Evolutionary conservation across 2,888 invertebrate species (phyloP), one percentile per base, ranked within the genome.

Genomic region (Byasa hedistus): DNA sequence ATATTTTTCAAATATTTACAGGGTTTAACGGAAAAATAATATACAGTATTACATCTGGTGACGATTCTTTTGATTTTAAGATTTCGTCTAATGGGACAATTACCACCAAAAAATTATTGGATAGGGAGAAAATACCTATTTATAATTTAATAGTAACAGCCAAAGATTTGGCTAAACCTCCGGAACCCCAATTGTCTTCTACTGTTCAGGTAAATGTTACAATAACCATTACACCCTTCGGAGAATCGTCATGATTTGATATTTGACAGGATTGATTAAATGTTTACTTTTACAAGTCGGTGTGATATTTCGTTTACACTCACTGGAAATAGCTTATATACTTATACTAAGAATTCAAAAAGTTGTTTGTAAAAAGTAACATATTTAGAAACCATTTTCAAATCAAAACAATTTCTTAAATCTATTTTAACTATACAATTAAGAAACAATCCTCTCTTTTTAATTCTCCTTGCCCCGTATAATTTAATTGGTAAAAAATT

Each of bases 81-180:
- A 97, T 98, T 76, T 92, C 94, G 24, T 86, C 93, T 69, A 98
- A 97, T 83, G 98, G 98, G 59, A 97, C 96, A 21, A 95, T 98
- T 71, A 94, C 93, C 81, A 97, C 97, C 5, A 93, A 92, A 67
- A 94, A 93, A 72, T 80, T 86, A 56, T 92, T 99, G 77, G 98
- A 99, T 85, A 93, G 98, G 70, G 98, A 99, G 89, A 94, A 93
- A 54, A 93, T 95, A 71, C 94, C 95, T 19, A 92, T 94, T 32
- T 98, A 98, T 91, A 96, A 95, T 83, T 92, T 99, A 76, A 94
- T 96, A 54, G 95, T 99, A 57, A 95, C 95, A 62, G 98, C 98
- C 44, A 95, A 94, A 64, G 98, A 98, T 87, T 95, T 95, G 83
- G 97, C 98, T 15, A 91, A 92, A 72, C 93, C 94, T 70, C 95